Evolutionary conservation across 2,888 invertebrate species (phyloP).

Genomic region (Euproctis similis): DNA sequence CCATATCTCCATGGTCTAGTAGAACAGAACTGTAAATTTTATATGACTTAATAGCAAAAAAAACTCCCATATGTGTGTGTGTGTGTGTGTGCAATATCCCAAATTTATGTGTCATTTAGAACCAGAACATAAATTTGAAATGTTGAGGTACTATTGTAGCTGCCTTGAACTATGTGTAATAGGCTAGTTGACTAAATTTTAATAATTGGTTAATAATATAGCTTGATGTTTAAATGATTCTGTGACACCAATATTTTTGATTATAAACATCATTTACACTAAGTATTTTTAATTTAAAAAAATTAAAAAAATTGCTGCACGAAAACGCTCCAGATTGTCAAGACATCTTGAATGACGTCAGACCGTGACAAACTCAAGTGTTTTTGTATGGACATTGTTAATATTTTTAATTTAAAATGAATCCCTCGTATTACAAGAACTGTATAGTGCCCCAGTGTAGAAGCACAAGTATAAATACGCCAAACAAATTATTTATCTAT

Average conservation of each 20-base stretch:
- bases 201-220: neutral
- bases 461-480: neutral
- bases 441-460: slow-evolving; percentile 8
- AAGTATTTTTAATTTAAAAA: neutral
- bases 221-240: neutral
- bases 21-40: too few relatives aligned
- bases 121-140: too few relatives aligned
- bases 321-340: neutral
- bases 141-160: too few relatives aligned
- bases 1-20: too few relatives aligned
- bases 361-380: neutral
- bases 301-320: neutral
- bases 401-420: neutral
- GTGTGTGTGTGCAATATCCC: too few relatives aligned
- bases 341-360: neutral
- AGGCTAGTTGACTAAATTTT: neutral
- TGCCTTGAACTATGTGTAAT: too few relatives aligned
- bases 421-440: slow-evolving; percentile 5
- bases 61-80: too few relatives aligned
- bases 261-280: neutral
- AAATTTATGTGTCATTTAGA: too few relatives aligned
- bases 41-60: too few relatives aligned
- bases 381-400: neutral
- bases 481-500: neutral
- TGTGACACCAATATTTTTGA: neutral